Base-by-base conservation (phyloP, 2,113 vertebrate species). In the Gracilinanus agilis region DNA sequence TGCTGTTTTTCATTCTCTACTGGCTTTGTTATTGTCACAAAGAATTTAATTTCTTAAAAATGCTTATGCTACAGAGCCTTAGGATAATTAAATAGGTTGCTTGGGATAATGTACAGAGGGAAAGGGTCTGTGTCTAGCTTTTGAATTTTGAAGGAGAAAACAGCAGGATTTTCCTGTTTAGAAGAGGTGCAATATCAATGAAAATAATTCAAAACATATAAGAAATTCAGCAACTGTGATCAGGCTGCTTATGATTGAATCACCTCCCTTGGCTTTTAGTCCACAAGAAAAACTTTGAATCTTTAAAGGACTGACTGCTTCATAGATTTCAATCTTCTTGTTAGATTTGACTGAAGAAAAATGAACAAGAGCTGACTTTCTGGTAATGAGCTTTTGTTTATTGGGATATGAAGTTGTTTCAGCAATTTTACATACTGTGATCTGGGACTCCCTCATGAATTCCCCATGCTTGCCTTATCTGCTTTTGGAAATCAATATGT, bases 321-420 rank as follows among this genome's bases (percentile, higher is more conserved):
- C 2, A 55, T 23, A 67, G 13, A 58, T 92, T 94, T 95, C 24
- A 49, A 56, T 67, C 56, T 93, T 95, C 8, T 24, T 8, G 55
- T 90, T 90, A 34, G 3, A 88, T 40, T 95, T 94, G n/a, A 55
- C 54, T 61, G 23, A 75, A 61, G 23, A 89, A 94, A 90, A 44
- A 91, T 29, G 12, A 49, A 34, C 34, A 91, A 61, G 23, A 7
- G 0, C 34, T 29, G 16, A 24, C 11, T 53, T 83, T 58, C 9
- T 92, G 91, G 1, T 44, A 92, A 88, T 89, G 24, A 92, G 44
- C 24, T 92, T 55, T n/a, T 89, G 13, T 88, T 92, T 95, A 90
- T 9, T 90, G 34, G 9, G 9, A 93, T 56, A 88, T 88, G 24
- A 90, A 9, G 44, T 9, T 83, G 16, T 92, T 91, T 53, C 24